Conservation (phyloP, 2,888 invertebrate species). For the Eristalis arbustorum region DNA sequence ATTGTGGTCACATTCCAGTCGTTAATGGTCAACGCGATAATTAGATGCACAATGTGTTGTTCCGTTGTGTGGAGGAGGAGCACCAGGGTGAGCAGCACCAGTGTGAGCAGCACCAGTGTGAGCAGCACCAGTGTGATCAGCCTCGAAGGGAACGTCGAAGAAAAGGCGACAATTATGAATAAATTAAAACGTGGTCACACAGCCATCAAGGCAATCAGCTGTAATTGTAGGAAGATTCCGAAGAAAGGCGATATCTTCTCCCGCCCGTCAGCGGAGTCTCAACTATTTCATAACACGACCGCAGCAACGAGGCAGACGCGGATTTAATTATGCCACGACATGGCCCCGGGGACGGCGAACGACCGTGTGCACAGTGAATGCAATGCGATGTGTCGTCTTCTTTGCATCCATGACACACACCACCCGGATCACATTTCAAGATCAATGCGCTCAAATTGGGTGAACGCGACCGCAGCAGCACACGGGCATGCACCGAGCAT, state of each 20-base stretch:
- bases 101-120: neutral
- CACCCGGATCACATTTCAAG: constrained; percentile 41
- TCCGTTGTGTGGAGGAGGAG: neutral
- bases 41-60: constrained; percentile 9
- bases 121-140: neutral
- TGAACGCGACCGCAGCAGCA: constrained; percentile 39
- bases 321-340: neutral
- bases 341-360: neutral
- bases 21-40: constrained; percentile 13
- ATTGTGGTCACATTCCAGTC: constrained; percentile 5
- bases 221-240: constrained; percentile 4
- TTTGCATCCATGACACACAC: neutral
- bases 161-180: constrained; percentile 1
- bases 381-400: neutral
- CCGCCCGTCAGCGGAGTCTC: neutral
- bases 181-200: neutral
- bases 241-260: neutral
- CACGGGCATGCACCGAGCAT: too few relatives aligned
- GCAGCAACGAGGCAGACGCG: neutral
- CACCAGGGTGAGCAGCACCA: too few relatives aligned
- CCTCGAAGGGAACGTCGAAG: too few relatives aligned
- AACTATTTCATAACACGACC: neutral
- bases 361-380: neutral
- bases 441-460: constrained; percentile 55
- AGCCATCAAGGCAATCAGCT: neutral